phyloP scores from a whole-genome alignment of 1,140 invertebrate species.

The Protaetia brevitarsis region DNA sequence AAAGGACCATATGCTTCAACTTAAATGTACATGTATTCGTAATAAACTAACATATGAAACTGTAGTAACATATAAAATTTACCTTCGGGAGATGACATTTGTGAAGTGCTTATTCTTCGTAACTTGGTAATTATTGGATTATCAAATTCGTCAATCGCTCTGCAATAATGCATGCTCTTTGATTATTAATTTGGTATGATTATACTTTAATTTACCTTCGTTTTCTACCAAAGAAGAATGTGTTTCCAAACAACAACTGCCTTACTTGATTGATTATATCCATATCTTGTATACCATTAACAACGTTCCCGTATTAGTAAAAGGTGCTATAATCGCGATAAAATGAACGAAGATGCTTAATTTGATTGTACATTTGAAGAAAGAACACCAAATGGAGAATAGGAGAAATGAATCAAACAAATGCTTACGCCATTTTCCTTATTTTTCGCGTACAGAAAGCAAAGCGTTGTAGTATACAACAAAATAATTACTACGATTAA shows the following conservation, averaged over 20 bases:
- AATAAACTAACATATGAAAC: neutral
- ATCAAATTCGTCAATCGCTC: conserved; percentile 7
- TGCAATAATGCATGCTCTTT: neutral
- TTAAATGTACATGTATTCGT: neutral
- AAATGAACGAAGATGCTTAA: neutral
- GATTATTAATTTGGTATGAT: neutral
- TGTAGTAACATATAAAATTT: neutral
- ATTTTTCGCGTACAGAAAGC: neutral
- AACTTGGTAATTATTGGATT: conserved; percentile 6
- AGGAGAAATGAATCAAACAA: conserved; percentile 6
- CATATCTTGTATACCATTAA: neutral
- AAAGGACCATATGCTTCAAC: neutral
- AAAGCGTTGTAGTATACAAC: neutral
- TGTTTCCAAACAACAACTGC: neutral
- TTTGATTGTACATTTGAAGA: conserved; percentile 7
- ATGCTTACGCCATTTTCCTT: conserved; percentile 20
- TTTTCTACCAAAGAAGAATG: neutral
- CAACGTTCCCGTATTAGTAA: neutral
- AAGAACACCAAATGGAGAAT: neutral
- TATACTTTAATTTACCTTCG: neutral
- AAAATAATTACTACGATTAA: too few relatives aligned
- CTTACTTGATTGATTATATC: neutral
- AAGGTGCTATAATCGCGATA: neutral
- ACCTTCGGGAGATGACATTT: conserved; percentile 23
- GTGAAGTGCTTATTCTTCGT: conserved; percentile 1